Percentiles rank a stretch among this genome's conserved stretches.
These are phyloP conservation scores for Lutraria lutraria DNA, from an alignment of 2,888 invertebrate species.

Conservation along the genomic window DNA sequence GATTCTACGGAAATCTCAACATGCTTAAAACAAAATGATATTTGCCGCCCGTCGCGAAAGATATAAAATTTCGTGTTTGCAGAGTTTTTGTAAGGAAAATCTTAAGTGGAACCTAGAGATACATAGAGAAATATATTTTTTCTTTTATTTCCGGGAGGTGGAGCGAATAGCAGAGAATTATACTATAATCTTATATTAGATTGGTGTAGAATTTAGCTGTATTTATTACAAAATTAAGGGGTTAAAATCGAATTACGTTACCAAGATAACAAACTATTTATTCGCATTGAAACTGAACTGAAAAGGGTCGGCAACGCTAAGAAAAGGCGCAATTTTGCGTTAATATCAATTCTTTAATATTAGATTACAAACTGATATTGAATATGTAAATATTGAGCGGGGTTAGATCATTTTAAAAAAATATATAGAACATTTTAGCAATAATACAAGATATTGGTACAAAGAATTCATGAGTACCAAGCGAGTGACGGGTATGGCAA, in stretches of 20 bases:
- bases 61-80: constrained; percentile 61
- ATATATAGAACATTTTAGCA: no score
- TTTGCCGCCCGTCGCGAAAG: constrained; percentile 43
- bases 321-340: no score
- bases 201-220: neutral
- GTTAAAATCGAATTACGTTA: neutral
- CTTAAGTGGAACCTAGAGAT: constrained; percentile 46
- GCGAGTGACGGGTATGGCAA: no score
- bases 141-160: constrained; percentile 40
- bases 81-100: constrained; percentile 45
- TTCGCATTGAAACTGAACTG: no score
- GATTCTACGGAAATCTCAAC: constrained; percentile 33
- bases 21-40: constrained; percentile 50
- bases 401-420: no score
- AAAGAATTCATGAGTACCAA: no score
- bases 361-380: no score
- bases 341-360: no score
- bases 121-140: constrained; percentile 32
- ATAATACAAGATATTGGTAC: no score
- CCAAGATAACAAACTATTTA: no score
- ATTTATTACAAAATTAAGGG: neutral
- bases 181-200: neutral
- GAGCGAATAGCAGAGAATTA: neutral
- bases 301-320: no score
- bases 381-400: no score